These are phyloP conservation scores for Nibea coibor DNA, from an alignment of 2,113 vertebrate genomes.

Conservation along the genomic window DNA sequence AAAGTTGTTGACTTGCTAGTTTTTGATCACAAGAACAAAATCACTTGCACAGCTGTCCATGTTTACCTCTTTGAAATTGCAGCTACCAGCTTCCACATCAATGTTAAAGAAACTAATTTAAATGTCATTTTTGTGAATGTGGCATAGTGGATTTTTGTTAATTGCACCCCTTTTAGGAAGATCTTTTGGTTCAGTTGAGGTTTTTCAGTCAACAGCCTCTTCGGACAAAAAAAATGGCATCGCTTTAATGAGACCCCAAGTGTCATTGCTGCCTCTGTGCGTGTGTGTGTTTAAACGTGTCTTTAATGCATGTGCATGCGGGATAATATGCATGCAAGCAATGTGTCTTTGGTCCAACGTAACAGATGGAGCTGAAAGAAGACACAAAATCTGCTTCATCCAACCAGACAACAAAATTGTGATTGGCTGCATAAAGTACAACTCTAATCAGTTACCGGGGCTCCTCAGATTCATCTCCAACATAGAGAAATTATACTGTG, in stretches of 20 bases:
- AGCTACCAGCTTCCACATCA: too few species aligned
- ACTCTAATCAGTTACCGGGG: constrained; percentile 14
- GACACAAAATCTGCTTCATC: constrained; percentile 53
- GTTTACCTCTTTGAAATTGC: too few species aligned
- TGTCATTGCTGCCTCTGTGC: constrained; percentile 29
- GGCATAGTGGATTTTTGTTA: background rate
- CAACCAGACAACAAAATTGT: constrained; percentile 47
- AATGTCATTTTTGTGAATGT: background rate
- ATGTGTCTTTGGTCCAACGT: constrained; percentile 50
- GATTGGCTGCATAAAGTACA: constrained; percentile 40
- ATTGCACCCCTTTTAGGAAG: constrained; percentile 3
- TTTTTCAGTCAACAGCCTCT: background rate
- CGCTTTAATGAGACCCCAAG: constrained; percentile 27
- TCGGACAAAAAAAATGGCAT: constrained; percentile 17
- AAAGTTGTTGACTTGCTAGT: too few species aligned
- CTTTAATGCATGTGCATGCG: constrained; percentile 3
- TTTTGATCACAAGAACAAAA: too few species aligned
- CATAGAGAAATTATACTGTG: constrained; percentile 15
- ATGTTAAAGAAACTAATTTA: background rate
- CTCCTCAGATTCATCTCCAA: constrained; percentile 55
- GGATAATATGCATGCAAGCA: constrained; percentile 3
- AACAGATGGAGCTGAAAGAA: constrained; percentile 66
- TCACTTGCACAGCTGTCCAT: too few species aligned
- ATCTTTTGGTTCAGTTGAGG: constrained; percentile 9
- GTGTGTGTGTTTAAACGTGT: background rate